A percentile compares a stretch with the other conserved stretches of the same genome.
phyloP scores from a whole-genome alignment of 2,888 invertebrate species.

The Drosophila subquinaria region DNA sequence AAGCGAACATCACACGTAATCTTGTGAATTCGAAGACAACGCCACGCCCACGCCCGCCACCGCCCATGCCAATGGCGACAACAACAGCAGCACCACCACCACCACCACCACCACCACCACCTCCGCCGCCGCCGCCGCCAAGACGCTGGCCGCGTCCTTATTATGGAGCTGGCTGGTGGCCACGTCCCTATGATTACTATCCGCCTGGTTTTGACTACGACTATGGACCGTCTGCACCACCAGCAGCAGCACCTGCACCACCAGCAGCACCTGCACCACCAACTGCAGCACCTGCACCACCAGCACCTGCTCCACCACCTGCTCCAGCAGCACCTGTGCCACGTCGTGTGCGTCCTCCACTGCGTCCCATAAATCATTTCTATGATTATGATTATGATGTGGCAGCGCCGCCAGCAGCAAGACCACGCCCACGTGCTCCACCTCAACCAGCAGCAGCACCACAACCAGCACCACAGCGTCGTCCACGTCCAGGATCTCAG shows the following conservation, averaged over 20 bases:
- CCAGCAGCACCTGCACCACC: conserved; percentile 11
- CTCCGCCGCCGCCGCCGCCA: conserved; percentile 37
- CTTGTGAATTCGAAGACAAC: conserved; percentile 44
- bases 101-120: conserved; percentile 3
- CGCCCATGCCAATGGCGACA: conserved; percentile 28
- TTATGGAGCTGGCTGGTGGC: conserved; percentile 63
- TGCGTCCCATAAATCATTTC: conserved; percentile 21
- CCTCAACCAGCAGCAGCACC: conserved; percentile 1
- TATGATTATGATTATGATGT: conserved; percentile 61
- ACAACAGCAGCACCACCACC: conserved; percentile 23
- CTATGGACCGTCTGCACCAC: conserved; percentile 35
- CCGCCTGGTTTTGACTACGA: conserved; percentile 56
- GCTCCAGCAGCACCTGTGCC: conserved; percentile 24
- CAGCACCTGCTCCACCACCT: conserved; percentile 4
- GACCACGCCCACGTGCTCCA: conserved; percentile 10
- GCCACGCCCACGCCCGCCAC: conserved; percentile 20
- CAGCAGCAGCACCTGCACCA: background rate
- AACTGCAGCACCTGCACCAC: conserved; percentile 6
- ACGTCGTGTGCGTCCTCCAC: conserved; percentile 40
- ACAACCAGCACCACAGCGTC: conserved; percentile 32
- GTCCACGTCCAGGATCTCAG: conserved; percentile 46
- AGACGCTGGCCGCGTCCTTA: conserved; percentile 40
- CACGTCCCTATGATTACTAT: conserved; percentile 59
- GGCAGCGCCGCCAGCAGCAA: conserved; percentile 23
- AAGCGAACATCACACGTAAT: conserved; percentile 54